Conservation (phyloP, 2,113 vertebrate genomes). For the Chaetodon auriga region DNA sequence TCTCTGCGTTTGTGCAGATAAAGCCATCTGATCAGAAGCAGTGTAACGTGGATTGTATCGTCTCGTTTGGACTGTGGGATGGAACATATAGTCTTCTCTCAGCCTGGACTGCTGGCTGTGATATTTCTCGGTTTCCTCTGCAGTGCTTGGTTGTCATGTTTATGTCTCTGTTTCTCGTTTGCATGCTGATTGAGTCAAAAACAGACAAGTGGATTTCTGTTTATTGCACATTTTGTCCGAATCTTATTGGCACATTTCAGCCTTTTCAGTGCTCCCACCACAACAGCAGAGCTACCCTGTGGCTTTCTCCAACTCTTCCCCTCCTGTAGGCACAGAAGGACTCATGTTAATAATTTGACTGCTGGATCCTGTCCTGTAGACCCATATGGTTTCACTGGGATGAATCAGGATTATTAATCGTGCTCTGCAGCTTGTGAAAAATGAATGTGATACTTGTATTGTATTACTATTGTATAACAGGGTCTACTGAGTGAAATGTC, state of each 20-base stretch:
- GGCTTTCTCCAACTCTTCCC: constrained; percentile 34
- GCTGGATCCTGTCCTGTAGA: constrained; percentile 56
- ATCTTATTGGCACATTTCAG: constrained; percentile 28
- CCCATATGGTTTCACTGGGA: constrained; percentile 64
- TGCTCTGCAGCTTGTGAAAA: constrained; percentile 64
- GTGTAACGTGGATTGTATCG: neutral
- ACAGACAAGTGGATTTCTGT: constrained; percentile 23
- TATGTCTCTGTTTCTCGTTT: constrained; percentile 56
- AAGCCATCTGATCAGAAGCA: constrained; percentile 18
- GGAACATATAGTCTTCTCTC: constrained; percentile 27
- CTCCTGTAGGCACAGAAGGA: constrained; percentile 39
- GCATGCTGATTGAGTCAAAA: constrained; percentile 38
- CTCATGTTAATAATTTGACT: constrained; percentile 64
- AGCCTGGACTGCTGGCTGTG: constrained; percentile 1
- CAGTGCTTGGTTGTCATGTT: constrained; percentile 15
- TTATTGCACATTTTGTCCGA: constrained; percentile 33
- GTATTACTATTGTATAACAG: constrained; percentile 14
- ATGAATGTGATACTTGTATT: constrained; percentile 51
- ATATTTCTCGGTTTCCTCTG: constrained; percentile 22
- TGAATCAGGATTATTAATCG: constrained; percentile 62
- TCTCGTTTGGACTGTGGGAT: constrained; percentile 23
- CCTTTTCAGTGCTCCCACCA: constrained; percentile 19
- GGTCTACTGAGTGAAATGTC: constrained; percentile 46
- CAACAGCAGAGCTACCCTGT: constrained; percentile 8
- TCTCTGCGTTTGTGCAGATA: constrained; percentile 21